phyloP scores from a whole-genome alignment of 2,113 vertebrate genomes.

The Nothoprocta perdicaria region DNA sequence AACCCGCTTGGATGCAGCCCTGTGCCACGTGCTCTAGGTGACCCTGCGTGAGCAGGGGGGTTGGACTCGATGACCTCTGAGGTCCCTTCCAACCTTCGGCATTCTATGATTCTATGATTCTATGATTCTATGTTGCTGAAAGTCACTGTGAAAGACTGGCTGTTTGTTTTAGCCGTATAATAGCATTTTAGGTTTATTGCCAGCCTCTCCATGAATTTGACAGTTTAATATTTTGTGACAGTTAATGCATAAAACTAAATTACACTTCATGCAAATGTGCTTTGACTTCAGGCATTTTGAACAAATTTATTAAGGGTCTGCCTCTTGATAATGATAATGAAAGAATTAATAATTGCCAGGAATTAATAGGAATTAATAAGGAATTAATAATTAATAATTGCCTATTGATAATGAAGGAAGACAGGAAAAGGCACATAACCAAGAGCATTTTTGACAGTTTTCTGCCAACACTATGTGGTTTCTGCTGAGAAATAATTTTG shows the following conservation, averaged over 20 bases:
- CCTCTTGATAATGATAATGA: too few relatives aligned
- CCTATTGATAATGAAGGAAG: constrained; percentile 12
- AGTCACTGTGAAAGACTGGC: background rate
- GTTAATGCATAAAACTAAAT: background rate
- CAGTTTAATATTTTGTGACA: constrained; percentile 25
- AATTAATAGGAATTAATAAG: too few relatives aligned
- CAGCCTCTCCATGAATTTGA: background rate
- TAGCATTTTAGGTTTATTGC: background rate
- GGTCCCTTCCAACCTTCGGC: too few relatives aligned
- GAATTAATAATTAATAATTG: too few relatives aligned
- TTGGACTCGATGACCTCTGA: too few relatives aligned
- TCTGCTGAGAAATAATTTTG: background rate
- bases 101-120: too few relatives aligned
- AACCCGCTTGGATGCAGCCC: too few relatives aligned
- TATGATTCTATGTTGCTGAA: background rate
- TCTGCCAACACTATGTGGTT: background rate
- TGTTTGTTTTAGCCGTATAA: background rate
- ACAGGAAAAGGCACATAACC: background rate
- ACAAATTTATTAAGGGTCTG: constrained; percentile 1
- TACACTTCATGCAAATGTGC: background rate
- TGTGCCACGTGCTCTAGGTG: too few relatives aligned
- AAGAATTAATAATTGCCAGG: too few relatives aligned
- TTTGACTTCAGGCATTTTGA: constrained; percentile 1
- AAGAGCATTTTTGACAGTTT: constrained; percentile 3
- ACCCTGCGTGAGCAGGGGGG: too few relatives aligned